A percentile compares a stretch with the other conserved stretches of the same genome.
Conservation (phyloP, 2,888 invertebrate genomes). For the Lacanobia oleracea region DNA sequence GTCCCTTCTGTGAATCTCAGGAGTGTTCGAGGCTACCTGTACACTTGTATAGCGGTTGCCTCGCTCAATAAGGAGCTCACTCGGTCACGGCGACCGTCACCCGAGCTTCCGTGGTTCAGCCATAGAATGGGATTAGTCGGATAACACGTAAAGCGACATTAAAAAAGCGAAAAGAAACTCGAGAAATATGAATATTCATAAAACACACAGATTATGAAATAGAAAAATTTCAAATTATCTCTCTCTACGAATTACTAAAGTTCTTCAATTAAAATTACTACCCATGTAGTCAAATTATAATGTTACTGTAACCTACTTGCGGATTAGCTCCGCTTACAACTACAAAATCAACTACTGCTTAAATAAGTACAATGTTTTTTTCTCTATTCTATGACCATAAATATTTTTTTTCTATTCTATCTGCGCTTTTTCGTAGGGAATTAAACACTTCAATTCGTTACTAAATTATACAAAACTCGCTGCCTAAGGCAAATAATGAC, state of each 20-base stretch:
- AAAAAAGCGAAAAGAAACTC: conserved; percentile 83
- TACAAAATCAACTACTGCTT: conserved; percentile 81
- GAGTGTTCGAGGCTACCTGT: conserved; percentile 70
- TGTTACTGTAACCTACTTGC: conserved; percentile 69
- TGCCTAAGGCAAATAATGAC: conserved; percentile 83
- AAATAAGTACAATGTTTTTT: conserved; percentile 72
- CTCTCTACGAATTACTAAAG: conserved; percentile 78
- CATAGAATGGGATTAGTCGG: conserved; percentile 79
- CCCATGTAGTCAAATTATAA: conserved; percentile 80
- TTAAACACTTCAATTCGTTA: conserved; percentile 68
- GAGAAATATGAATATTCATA: conserved; percentile 71
- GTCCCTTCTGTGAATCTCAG: conserved; percentile 78
- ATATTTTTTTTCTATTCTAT: conserved; percentile 73
- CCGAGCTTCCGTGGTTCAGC: conserved; percentile 82
- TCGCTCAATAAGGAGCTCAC: conserved; percentile 66
- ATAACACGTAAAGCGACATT: conserved; percentile 87
- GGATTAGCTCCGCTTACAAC: conserved; percentile 79
- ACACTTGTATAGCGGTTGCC: conserved; percentile 65
- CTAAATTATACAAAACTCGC: conserved; percentile 55
- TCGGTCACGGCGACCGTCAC: conserved; percentile 47
- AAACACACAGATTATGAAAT: conserved; percentile 75
- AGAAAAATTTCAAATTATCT: conserved; percentile 70
- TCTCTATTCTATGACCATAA: conserved; percentile 80
- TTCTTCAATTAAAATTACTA: conserved; percentile 72
- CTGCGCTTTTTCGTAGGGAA: conserved; percentile 65